Conservation (phyloP, 2,888 invertebrate species). For the Drosophila lutescens region DNA sequence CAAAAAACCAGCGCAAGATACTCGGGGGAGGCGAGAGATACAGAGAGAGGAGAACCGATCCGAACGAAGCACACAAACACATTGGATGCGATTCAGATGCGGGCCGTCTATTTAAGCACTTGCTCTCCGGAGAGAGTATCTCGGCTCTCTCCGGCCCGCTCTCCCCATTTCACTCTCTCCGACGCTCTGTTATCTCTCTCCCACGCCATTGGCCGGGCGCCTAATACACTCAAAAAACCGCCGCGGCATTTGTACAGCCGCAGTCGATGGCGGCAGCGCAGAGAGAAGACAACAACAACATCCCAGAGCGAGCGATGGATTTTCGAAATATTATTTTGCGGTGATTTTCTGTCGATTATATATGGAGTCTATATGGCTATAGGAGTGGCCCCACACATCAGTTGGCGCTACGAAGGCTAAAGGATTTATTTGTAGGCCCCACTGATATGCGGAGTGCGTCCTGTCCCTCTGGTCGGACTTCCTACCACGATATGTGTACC, state of each 20-base stretch:
- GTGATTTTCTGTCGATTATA: slow-evolving; percentile 40
- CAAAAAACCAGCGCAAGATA: slow-evolving; percentile 75
- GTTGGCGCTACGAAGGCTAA: slow-evolving; percentile 3
- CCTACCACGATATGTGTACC: slow-evolving; percentile 84
- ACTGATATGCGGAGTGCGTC: slow-evolving; percentile 27
- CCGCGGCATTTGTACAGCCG: slow-evolving; percentile 71
- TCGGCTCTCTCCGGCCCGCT: slow-evolving; percentile 16
- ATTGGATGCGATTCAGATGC: slow-evolving; percentile 73
- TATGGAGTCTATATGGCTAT: slow-evolving; percentile 20
- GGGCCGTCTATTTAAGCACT: slow-evolving; percentile 79
- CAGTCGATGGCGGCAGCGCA: slow-evolving; percentile 68
- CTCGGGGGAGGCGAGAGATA: slow-evolving; percentile 57
- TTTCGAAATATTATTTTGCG: slow-evolving; percentile 58
- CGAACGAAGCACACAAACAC: slow-evolving; percentile 82
- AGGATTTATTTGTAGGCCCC: slow-evolving; percentile 33
- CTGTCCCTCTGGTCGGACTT: background rate
- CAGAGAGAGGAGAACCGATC: slow-evolving; percentile 72
- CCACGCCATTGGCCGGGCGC: slow-evolving; percentile 15
- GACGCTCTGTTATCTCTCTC: slow-evolving; percentile 25
- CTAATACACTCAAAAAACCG: slow-evolving; percentile 70
- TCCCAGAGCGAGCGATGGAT: slow-evolving; percentile 47
- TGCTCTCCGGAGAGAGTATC: slow-evolving; percentile 16
- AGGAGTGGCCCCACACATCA: background rate
- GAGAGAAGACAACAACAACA: slow-evolving; percentile 79
- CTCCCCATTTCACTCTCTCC: slow-evolving; percentile 22